Conservation (phyloP, 1,140 invertebrate genomes). For the Rhagoletis zephyria region DNA sequence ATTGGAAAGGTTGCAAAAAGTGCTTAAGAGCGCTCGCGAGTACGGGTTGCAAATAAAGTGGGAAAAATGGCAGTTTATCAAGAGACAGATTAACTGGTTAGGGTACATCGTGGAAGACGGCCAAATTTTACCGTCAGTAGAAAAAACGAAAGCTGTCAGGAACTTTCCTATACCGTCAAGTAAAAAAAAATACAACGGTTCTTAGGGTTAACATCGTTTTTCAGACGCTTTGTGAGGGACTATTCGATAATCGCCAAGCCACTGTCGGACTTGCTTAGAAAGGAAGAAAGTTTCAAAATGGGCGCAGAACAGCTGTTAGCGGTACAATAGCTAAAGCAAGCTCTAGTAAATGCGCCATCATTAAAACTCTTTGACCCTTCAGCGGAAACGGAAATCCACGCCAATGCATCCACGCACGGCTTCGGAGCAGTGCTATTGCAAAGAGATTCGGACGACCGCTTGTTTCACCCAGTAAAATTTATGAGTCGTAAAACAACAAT, state of each 20-base stretch:
- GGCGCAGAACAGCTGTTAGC: too few relatives aligned
- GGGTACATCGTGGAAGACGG: constrained; percentile 26
- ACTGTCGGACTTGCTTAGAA: too few relatives aligned
- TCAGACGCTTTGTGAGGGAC: constrained; percentile 6
- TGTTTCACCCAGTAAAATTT: constrained; percentile 52
- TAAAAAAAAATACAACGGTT: constrained; percentile 25
- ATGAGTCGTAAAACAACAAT: constrained; percentile 67
- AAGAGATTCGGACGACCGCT: not conserved
- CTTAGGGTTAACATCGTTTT: constrained; percentile 45
- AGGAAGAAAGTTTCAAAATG: too few relatives aligned
- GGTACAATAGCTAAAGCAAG: constrained; percentile 19
- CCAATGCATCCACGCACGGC: constrained; percentile 59
- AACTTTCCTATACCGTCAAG: constrained; percentile 42
- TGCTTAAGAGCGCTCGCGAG: constrained; percentile 39
- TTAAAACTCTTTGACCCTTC: constrained; percentile 55
- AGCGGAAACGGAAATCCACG: constrained; percentile 60
- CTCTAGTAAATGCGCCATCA: constrained; percentile 56
- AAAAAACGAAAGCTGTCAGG: constrained; percentile 7
- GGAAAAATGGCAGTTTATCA: constrained; percentile 33
- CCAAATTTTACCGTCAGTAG: constrained; percentile 8
- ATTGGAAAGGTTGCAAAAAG: constrained; percentile 57
- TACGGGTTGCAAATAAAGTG: constrained; percentile 24
- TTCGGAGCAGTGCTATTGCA: constrained; percentile 62
- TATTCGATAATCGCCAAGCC: constrained; percentile 39
- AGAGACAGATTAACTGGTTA: constrained; percentile 36